Conservation (phyloP, 1,140 invertebrate species). For the Lethocerus indicus region DNA sequence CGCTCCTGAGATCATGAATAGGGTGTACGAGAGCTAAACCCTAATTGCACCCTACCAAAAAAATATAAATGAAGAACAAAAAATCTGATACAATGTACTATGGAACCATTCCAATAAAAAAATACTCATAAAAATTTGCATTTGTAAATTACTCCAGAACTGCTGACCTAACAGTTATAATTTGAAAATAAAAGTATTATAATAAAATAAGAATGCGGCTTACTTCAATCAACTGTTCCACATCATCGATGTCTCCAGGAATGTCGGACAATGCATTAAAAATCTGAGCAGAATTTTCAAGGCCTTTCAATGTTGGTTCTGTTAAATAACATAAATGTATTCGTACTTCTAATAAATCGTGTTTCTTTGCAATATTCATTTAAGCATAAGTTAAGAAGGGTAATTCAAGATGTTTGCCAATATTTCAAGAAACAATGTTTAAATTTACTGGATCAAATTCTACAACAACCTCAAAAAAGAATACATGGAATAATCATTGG, state of each 20-base stretch:
- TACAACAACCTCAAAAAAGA: no score
- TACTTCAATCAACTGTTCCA: conserved; percentile 59
- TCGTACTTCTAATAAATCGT: not conserved
- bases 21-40: no score
- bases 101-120: not conserved
- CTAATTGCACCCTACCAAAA: no score
- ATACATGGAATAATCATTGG: no score
- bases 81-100: no score
- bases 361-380: not conserved
- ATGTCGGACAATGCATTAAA: conserved; percentile 93
- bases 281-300: conserved; percentile 90
- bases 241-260: conserved; percentile 81
- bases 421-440: conserved; percentile 1
- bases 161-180: no score
- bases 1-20: no score
- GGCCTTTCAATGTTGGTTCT: conserved; percentile 60
- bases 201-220: conserved; percentile 9
- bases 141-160: no score
- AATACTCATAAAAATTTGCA: not conserved
- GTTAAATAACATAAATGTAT: conserved; percentile 19
- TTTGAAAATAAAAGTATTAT: no score
- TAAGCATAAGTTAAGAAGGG: not conserved
- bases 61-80: conserved; percentile 1
- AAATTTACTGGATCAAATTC: no score
- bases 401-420: not conserved